Evolutionary conservation across 2,888 invertebrate genomes (phyloP), one percentile per base, ranked within the genome.

Genomic region (Mythimna lalbum): DNA sequence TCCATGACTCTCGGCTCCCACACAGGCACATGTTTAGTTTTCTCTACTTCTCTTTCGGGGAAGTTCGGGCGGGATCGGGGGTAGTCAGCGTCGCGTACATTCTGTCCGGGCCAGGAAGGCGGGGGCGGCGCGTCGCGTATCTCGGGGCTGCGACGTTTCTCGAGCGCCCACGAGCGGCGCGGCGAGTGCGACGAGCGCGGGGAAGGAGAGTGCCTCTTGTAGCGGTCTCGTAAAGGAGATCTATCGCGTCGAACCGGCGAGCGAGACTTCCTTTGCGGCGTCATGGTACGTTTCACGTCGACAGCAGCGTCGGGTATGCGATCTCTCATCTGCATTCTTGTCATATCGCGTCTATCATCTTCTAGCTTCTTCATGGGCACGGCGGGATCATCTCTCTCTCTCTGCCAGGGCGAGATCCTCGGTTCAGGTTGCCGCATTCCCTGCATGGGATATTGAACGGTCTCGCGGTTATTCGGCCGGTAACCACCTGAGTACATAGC

Each of bases 401-500:
- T 87, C 72, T 89, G 91, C 94, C 94, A 94, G 17, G 89, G 81
- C 4, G 86, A 78, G 4, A 84, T 66, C 50, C 86, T 86, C 3
- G 84, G 47, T 21, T 81, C 86, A 17, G 70, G 77, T 67, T 83
- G 86, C 19, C 89, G 87, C 57, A 80, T 76, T 6, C 85, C 87
- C 47, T 87, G 80, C 59, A 67, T 50, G 12, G 80, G 69, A 49
- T 92, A 93, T 73, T 89, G 90, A 31, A 77, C 87, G 78, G 84
- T 90, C 61, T 93, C 93, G 74, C 86, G 88, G 52, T 76, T 66
- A 76, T 84, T 90, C 57, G 90, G 89, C 55, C 92, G 93, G 78
- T 92, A 95, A 82, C 92, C 94, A 91, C 92, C 93, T 90, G 94
- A 88, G 91, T 94, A 95, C 89, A 91, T 91, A 90, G 89, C 89